These are phyloP conservation scores for Himalopsyche kuldschensis DNA, from an alignment of 2,888 invertebrate species.

Conservation along the genomic window DNA sequence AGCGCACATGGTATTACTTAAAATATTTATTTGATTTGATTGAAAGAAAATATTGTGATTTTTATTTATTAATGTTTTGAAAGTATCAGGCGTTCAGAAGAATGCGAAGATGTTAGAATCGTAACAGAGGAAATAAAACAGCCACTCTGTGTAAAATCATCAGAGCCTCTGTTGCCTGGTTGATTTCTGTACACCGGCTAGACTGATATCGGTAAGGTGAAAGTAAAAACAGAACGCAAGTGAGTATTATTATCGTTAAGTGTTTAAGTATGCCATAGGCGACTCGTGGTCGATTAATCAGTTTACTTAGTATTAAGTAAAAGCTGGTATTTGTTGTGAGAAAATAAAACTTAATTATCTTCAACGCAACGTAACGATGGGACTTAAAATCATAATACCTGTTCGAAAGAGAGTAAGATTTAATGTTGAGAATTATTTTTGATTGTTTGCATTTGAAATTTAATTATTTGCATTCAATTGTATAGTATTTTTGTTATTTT, in stretches of 20 bases:
- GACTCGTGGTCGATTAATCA: not conserved
- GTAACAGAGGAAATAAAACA: not conserved
- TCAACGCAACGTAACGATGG: too few species aligned
- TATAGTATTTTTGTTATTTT: too few species aligned
- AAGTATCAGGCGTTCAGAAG: conserved; percentile 11
- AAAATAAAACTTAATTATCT: too few species aligned
- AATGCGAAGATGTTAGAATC: not conserved
- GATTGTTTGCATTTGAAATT: too few species aligned
- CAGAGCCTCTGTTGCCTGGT: not conserved
- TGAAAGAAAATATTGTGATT: not conserved
- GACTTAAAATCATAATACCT: too few species aligned
- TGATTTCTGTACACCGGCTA: not conserved
- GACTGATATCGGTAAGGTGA: conserved; percentile 24
- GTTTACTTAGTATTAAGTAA: not conserved
- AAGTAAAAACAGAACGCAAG: conserved; percentile 32
- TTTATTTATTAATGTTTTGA: not conserved
- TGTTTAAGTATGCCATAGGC: conserved; percentile 9
- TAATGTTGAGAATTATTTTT: too few species aligned
- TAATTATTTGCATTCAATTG: too few species aligned
- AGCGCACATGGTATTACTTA: too few species aligned
- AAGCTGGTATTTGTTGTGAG: too few species aligned
- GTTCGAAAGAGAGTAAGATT: too few species aligned
- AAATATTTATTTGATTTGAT: not conserved
- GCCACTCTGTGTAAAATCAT: not conserved
- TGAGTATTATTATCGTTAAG: not conserved